These are phyloP conservation scores for Moxostoma hubbsi DNA, from an alignment of 2,797 vertebrate species.

Conservation along the genomic window DNA sequence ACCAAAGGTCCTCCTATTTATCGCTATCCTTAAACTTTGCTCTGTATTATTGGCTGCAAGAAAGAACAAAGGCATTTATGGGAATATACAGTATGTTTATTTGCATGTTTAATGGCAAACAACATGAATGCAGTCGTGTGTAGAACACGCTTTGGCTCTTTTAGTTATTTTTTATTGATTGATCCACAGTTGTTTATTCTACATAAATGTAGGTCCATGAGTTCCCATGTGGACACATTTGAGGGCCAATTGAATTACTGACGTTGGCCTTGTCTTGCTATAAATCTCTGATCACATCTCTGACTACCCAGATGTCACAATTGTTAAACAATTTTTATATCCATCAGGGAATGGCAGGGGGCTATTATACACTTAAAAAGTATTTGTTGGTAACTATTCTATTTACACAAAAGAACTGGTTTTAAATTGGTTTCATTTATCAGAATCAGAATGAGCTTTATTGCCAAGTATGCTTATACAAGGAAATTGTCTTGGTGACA, in stretches of 20 bases:
- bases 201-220: not conserved
- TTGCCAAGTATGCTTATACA: too few species aligned
- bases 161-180: not conserved
- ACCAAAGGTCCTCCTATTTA: conserved; percentile 36
- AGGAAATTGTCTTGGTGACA: too few species aligned
- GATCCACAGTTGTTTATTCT: not conserved
- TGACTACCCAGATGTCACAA: not conserved
- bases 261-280: not conserved
- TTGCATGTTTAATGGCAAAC: not conserved
- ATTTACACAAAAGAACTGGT: not conserved
- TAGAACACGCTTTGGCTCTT: not conserved
- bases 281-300: not conserved
- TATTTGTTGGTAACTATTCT: not conserved
- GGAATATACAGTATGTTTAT: not conserved
- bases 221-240: conserved; percentile 1
- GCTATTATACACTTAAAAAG: too few species aligned
- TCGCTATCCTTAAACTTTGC: conserved; percentile 41
- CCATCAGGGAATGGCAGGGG: not conserved
- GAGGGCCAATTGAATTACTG: conserved; percentile 2
- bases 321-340: conserved; percentile 2
- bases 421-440: too few species aligned
- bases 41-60: conserved; percentile 9
- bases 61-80: not conserved
- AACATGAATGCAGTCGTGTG: not conserved
- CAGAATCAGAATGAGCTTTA: too few species aligned